A percentile compares a stretch with the other conserved stretches of the same genome.
These are phyloP conservation scores for Arenicola marina DNA, from an alignment of 2,888 invertebrate genomes.

Conservation along the genomic window DNA sequence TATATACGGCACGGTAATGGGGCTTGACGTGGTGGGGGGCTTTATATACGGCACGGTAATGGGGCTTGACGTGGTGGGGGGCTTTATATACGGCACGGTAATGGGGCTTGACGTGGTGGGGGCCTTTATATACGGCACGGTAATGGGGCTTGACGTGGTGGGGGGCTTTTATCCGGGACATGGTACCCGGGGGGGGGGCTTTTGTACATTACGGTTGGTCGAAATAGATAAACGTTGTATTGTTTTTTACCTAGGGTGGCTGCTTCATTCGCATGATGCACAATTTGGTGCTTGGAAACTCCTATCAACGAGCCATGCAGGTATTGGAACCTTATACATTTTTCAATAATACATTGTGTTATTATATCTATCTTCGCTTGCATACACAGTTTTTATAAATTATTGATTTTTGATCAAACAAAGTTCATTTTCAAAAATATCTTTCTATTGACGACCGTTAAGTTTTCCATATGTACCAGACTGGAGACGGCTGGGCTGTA, in stretches of 20 bases:
- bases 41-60: no score
- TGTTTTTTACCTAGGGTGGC: slow-evolving; percentile 17
- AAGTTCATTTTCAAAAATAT: no score
- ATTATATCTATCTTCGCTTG: no score
- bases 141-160: background rate
- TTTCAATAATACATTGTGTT: no score
- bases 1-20: background rate
- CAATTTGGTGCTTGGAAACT: slow-evolving; percentile 12
- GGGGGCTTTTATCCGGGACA: background rate
- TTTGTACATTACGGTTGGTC: background rate
- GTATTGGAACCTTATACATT: background rate
- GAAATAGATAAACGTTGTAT: background rate
- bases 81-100: background rate
- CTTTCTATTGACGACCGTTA: background rate
- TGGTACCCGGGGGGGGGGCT: background rate
- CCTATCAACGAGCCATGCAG: slow-evolving; percentile 13
- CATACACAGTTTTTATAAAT: no score
- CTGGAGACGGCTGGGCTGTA: no score
- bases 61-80: background rate
- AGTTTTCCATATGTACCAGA: no score
- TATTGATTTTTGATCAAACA: no score
- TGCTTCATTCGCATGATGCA: slow-evolving; percentile 25
- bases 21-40: background rate
- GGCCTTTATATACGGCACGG: background rate
- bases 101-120: background rate